Base-by-base conservation (phyloP, 2,113 vertebrate genomes). In the Mola mola region DNA sequence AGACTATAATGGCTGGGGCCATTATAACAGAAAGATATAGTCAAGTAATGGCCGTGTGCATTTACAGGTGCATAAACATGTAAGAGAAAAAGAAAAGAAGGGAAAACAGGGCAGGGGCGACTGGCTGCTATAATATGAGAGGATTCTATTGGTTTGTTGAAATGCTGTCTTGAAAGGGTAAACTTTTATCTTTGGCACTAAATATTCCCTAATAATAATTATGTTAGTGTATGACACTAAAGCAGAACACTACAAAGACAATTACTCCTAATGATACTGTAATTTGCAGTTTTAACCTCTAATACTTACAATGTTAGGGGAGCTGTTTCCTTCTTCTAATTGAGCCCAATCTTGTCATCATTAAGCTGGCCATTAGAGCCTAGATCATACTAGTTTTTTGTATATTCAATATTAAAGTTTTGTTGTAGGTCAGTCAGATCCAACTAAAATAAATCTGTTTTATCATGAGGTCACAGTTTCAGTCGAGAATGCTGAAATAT, bases 281-380 rank as follows among this genome's bases (percentile, higher is more conserved):
- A n/a, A 91, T 92, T 89, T 90, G 62, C 61, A 68, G 59, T 69
- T 52, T 78, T 57, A 58, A 70, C 53, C 33, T 66, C 65, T 71
- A 28, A 64, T 67, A 80, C 55, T 72, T 52, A 47, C 41, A 36
- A 31, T 50, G 25, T 60, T 25, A 66, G 57, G 9, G 4, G 6
- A 79, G 56, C 10, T 0, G 12, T 25, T 49, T 52, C 49, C 34
- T 60, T 40, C 58, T 31, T 43, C 40, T 81, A 78, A 74, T 61
- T 76, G 56, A 86, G 71, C 49, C 61, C 28, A 44, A 63, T 38
- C 51, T 42, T 78, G 73, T 84, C 77, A 82, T 66, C 47, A 31
- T 44, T 10, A n/a, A n/a, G n/a, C n/a, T n/a, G n/a, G n/a, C n/a
- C 51, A 78, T 72, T 56, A 71, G 29, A 38, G 67, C 21, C 10